Evolutionary conservation across 2,888 invertebrate species (phyloP).

Genomic region (Mesopsocus fuscifrons): DNA sequence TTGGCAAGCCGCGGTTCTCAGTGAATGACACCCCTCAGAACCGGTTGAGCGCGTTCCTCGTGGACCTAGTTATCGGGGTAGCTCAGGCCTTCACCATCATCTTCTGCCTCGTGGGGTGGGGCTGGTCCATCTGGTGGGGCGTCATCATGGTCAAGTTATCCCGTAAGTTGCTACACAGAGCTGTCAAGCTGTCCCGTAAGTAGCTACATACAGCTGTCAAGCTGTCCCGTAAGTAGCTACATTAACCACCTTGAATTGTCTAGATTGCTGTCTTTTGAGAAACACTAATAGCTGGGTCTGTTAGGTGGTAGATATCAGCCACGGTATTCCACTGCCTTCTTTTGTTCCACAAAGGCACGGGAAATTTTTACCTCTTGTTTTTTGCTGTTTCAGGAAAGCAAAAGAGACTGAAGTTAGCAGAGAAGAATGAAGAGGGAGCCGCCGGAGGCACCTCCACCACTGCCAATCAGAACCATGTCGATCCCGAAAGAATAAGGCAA

Average conservation of each 20-base stretch:
- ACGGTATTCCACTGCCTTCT: background rate
- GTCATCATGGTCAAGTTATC: slow-evolving; percentile 77
- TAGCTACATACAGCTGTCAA: slow-evolving; percentile 33
- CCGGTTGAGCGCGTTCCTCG: slow-evolving; percentile 61
- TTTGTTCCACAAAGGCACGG: background rate
- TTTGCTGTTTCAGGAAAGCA: slow-evolving; percentile 35
- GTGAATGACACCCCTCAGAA: slow-evolving; percentile 57
- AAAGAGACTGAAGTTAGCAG: slow-evolving; percentile 37
- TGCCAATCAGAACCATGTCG: slow-evolving; percentile 26
- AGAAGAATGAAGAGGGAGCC: slow-evolving; percentile 29
- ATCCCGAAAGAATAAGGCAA: slow-evolving; percentile 32
- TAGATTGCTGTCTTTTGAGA: no score
- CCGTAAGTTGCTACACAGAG: slow-evolving; percentile 41
- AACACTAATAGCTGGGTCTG: background rate
- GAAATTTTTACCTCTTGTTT: background rate
- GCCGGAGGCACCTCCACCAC: slow-evolving; percentile 29
- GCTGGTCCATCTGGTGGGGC: slow-evolving; percentile 98
- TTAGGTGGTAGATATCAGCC: background rate
- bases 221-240: slow-evolving; percentile 55
- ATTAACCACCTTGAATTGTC: no score
- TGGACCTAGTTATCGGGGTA: slow-evolving; percentile 69
- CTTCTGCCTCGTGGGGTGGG: slow-evolving; percentile 91
- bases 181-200: slow-evolving; percentile 75
- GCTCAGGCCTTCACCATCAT: slow-evolving; percentile 85
- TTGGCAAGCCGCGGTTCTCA: slow-evolving; percentile 75